These are phyloP conservation scores for Macquaria australasica DNA, from an alignment of 2,113 vertebrate genomes.

Conservation along the genomic window DNA sequence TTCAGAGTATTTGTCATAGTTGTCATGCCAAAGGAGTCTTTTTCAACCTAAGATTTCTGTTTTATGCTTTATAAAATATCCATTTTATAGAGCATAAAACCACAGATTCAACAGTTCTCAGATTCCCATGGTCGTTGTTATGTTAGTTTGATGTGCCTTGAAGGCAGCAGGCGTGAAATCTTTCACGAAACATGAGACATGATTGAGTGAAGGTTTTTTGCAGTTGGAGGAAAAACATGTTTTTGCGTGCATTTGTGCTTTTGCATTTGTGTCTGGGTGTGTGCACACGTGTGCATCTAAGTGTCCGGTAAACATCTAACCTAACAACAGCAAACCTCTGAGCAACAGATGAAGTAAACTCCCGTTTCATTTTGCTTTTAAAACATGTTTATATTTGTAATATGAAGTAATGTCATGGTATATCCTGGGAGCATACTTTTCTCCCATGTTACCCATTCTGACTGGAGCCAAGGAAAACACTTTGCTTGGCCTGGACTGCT, in stretches of 20 bases:
- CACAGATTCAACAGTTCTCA: constrained; percentile 15
- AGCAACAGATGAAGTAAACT: constrained; percentile 33
- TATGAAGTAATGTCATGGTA: constrained; percentile 54
- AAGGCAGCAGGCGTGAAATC: neutral
- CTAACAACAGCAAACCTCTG: constrained; percentile 12
- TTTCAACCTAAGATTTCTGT: neutral
- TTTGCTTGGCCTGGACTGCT: constrained; percentile 35
- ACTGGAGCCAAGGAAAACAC: constrained; percentile 66
- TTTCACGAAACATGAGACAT: constrained; percentile 31
- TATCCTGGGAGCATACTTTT: constrained; percentile 55
- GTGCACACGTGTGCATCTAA: neutral
- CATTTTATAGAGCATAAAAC: constrained; percentile 28
- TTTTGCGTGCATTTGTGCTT: neutral
- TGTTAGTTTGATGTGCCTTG: constrained; percentile 29
- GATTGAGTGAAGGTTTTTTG: constrained; percentile 12
- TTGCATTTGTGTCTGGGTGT: neutral
- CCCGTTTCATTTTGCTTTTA: constrained; percentile 9
- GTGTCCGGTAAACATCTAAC: neutral
- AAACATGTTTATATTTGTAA: constrained; percentile 64
- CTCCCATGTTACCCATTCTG: constrained; percentile 44
- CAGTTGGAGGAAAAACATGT: neutral
- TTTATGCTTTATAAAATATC: constrained; percentile 8
- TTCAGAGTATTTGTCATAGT: neutral
- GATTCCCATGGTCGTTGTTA: constrained; percentile 24
- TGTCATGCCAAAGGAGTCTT: constrained; percentile 2